Conservation (phyloP, 2,797 vertebrate species). For the Cephalopachus bancanus region DNA sequence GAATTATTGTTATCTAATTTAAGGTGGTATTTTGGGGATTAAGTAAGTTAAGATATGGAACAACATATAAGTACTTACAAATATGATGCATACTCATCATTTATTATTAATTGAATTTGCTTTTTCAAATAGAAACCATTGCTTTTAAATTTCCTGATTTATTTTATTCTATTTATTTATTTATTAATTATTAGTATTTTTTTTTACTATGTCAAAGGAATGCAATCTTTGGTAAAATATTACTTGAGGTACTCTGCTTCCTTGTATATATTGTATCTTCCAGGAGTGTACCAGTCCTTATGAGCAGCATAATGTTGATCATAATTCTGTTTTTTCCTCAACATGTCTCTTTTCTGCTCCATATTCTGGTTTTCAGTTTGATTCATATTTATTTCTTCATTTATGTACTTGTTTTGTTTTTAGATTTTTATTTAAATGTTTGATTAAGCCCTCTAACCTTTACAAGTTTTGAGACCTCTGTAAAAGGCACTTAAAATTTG, state of each 20-base stretch:
- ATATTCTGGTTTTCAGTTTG: background rate
- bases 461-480: background rate
- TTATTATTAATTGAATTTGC: background rate
- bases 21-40: background rate
- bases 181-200: background rate
- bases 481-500: background rate
- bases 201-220: background rate
- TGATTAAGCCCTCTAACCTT: background rate
- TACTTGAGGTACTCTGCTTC: background rate
- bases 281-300: background rate
- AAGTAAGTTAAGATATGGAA: background rate
- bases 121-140: conserved; percentile 9
- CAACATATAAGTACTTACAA: background rate
- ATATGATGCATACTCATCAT: background rate
- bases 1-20: background rate
- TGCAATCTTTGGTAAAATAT: background rate
- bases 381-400: background rate
- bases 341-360: background rate
- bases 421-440: background rate
- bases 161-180: too few relatives aligned
- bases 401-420: background rate
- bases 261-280: background rate
- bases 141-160: background rate
- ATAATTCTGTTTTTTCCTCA: background rate
- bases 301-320: background rate